phyloP scores from a whole-genome alignment of 2,888 invertebrate genomes.

The Rosalia funebris region DNA sequence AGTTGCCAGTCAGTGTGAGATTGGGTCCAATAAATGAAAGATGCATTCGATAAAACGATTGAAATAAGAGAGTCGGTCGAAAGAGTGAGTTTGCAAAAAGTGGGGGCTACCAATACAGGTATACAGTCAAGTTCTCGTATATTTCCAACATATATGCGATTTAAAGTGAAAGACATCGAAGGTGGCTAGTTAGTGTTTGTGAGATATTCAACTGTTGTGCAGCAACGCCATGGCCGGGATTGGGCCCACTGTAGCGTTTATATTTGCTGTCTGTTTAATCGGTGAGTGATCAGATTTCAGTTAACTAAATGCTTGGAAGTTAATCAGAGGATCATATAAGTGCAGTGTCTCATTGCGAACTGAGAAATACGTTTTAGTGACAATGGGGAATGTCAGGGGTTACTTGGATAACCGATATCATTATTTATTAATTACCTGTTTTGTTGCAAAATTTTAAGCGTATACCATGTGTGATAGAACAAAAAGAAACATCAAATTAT shows the following conservation, averaged over 20 bases:
- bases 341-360: too few species aligned
- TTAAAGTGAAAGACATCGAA: conserved; percentile 60
- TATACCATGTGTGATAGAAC: too few species aligned
- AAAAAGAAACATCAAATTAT: too few species aligned
- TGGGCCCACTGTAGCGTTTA: conserved; percentile 41
- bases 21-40: conserved; percentile 2
- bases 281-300: conserved; percentile 30
- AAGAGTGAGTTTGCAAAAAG: conserved; percentile 17
- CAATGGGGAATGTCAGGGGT: too few species aligned
- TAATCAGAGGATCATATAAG: too few species aligned
- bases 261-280: conserved; percentile 28
- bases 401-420: too few species aligned
- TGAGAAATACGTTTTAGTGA: too few species aligned
- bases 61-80: conserved; percentile 19
- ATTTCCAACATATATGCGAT: conserved; percentile 50
- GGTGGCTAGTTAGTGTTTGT: conserved; percentile 53
- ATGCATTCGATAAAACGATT: conserved; percentile 11
- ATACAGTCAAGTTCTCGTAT: conserved; percentile 41
- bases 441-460: too few species aligned
- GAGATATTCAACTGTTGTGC: conserved; percentile 44
- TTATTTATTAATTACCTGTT: too few species aligned
- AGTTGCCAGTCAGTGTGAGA: too few species aligned
- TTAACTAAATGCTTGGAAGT: too few species aligned
- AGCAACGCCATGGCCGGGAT: conserved; percentile 53
- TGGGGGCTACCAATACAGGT: conserved; percentile 34